A percentile compares a stretch with the other conserved stretches of the same genome.
phyloP scores from a whole-genome alignment of 2,113 vertebrate genomes.

The Melanocharis versteri region DNA sequence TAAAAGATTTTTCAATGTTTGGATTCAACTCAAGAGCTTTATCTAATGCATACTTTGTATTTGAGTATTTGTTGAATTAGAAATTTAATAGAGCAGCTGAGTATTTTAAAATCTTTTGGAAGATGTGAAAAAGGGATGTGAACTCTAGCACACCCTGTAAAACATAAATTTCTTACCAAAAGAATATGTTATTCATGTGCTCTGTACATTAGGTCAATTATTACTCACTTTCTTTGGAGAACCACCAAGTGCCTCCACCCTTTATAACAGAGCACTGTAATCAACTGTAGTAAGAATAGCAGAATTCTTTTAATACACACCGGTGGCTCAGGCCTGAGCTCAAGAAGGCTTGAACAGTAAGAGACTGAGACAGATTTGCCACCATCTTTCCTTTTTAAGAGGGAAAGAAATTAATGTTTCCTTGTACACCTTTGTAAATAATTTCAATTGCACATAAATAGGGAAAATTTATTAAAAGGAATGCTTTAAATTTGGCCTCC shows the following conservation, averaged over 20 bases:
- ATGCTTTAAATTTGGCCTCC: constrained; percentile 32
- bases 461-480: constrained; percentile 7
- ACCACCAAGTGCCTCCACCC: constrained; percentile 76
- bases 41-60: constrained; percentile 59
- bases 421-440: constrained; percentile 58
- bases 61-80: constrained; percentile 67
- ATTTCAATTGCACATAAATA: constrained; percentile 50
- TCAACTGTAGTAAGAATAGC: constrained; percentile 64
- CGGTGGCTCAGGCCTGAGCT: constrained; percentile 8
- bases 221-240: constrained; percentile 80
- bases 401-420: not conserved
- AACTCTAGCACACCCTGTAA: constrained; percentile 74
- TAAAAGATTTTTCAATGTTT: constrained; percentile 51
- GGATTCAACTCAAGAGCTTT: constrained; percentile 53
- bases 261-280: constrained; percentile 68
- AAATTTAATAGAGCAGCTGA: constrained; percentile 71
- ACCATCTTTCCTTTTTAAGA: constrained; percentile 11
- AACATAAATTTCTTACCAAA: constrained; percentile 72
- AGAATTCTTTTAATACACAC: constrained; percentile 38
- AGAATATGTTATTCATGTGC: constrained; percentile 79
- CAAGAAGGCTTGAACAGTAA: constrained; percentile 26
- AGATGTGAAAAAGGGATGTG: constrained; percentile 73
- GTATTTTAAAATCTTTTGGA: constrained; percentile 72
- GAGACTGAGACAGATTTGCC: constrained; percentile 35
- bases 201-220: constrained; percentile 82